phyloP scores from a whole-genome alignment of 2,113 vertebrate species.

The Muscicapa adusta region DNA sequence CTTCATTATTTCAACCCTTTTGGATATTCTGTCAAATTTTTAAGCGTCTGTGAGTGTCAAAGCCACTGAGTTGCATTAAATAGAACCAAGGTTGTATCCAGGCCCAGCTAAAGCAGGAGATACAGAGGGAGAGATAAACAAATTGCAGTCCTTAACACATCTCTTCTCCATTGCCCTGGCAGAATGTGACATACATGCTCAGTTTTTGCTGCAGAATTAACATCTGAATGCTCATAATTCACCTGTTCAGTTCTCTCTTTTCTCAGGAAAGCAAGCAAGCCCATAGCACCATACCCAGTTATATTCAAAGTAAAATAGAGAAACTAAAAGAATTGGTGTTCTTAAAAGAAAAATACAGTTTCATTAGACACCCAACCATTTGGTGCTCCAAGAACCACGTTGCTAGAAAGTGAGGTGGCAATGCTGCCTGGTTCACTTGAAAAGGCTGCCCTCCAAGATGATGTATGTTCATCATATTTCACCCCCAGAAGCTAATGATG shows the following conservation, averaged over 20 bases:
- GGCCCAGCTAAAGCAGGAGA: neutral
- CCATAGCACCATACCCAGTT: neutral
- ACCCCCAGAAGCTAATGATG: neutral
- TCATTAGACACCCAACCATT: neutral
- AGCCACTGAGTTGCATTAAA: neutral
- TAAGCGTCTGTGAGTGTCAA: neutral
- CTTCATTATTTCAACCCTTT: neutral
- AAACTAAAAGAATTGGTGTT: neutral
- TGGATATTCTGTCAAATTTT: neutral
- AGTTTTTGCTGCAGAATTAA: neutral
- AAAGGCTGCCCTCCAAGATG: neutral
- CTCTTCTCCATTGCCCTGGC: neutral
- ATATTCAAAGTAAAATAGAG: accelerated
- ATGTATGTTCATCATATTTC: neutral
- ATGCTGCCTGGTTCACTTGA: neutral
- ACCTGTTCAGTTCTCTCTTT: neutral
- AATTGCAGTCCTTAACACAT: neutral
- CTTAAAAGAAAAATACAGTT: neutral
- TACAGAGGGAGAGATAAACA: too few species aligned
- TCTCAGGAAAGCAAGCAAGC: neutral
- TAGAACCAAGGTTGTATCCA: neutral
- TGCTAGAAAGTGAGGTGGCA: neutral
- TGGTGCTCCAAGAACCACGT: neutral
- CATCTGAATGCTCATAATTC: neutral
- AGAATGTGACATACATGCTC: neutral